Percentiles rank a stretch among this genome's conserved stretches.
Evolutionary conservation across 2,113 vertebrate genomes (phyloP).

Genomic region (Muntiacus reevesi): DNA sequence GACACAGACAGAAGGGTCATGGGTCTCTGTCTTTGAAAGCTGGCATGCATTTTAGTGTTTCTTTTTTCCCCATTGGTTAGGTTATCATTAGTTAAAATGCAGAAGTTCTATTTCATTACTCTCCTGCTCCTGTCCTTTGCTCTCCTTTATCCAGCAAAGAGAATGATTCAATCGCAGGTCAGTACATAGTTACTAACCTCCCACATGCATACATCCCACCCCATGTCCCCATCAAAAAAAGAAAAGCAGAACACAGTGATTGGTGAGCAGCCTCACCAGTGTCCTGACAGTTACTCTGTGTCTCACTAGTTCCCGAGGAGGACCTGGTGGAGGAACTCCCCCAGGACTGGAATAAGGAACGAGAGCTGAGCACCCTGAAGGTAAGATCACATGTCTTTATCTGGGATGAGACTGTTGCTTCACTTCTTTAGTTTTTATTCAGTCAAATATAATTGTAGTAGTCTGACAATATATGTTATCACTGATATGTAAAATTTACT

Average conservation of each 20-base stretch:
- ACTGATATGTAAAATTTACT: not conserved
- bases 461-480: not conserved
- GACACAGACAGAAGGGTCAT: not conserved
- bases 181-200: not conserved
- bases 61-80: not conserved
- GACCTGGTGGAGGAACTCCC: not conserved
- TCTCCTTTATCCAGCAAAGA: not conserved
- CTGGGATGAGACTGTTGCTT: not conserved
- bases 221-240: not conserved
- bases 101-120: not conserved
- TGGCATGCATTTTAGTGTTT: not conserved
- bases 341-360: not conserved
- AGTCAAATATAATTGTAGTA: not conserved
- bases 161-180: not conserved
- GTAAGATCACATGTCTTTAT: not conserved
- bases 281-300: not conserved
- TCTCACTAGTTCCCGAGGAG: not conserved
- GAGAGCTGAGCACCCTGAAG: not conserved
- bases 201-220: accelerated
- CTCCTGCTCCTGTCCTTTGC: not conserved
- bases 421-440: not conserved
- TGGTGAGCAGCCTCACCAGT: not conserved
- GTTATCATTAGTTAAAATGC: not conserved
- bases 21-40: not conserved
- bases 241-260: not conserved